These are phyloP conservation scores for Danio aesculapii DNA, from an alignment of 2,797 vertebrate species.

Conservation along the genomic window DNA sequence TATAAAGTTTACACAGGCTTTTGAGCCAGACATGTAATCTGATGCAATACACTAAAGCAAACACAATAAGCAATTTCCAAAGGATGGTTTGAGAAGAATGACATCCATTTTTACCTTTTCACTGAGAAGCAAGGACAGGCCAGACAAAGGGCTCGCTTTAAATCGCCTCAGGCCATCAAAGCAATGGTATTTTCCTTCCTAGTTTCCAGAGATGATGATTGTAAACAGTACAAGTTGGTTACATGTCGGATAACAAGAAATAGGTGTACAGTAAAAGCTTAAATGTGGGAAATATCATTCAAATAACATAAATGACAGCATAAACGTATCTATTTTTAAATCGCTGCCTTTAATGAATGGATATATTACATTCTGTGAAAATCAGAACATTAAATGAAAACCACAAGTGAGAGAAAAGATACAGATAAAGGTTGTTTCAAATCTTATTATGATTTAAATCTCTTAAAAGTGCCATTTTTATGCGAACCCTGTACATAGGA, in stretches of 20 bases:
- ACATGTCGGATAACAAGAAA: conserved; percentile 19
- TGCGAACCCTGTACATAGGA: conserved; percentile 58
- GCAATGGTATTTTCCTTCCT: conserved; percentile 29
- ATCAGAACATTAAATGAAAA: conserved; percentile 59
- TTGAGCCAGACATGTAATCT: conserved; percentile 43
- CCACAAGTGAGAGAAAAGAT: conserved; percentile 41
- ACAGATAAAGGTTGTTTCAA: conserved; percentile 51
- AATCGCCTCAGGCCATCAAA: conserved; percentile 9
- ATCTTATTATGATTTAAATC: conserved; percentile 55
- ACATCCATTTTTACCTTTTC: conserved; percentile 42
- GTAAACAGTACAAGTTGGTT: conserved; percentile 30
- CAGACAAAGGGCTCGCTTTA: conserved; percentile 20
- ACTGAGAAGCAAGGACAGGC: conserved; percentile 24
- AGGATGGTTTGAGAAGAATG: conserved; percentile 33
- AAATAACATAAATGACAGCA: not conserved
- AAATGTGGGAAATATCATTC: too few species aligned
- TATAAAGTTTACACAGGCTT: conserved; percentile 36
- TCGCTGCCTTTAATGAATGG: conserved; percentile 61
- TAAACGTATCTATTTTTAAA: not conserved
- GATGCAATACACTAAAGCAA: conserved; percentile 48
- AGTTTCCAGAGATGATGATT: conserved; percentile 25
- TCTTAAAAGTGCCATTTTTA: conserved; percentile 56
- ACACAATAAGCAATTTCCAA: conserved; percentile 47
- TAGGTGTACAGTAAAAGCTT: not conserved
- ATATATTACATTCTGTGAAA: conserved; percentile 63